Evolutionary conservation across 2,888 invertebrate genomes (phyloP).

Genomic region (Cephus nigrinus): DNA sequence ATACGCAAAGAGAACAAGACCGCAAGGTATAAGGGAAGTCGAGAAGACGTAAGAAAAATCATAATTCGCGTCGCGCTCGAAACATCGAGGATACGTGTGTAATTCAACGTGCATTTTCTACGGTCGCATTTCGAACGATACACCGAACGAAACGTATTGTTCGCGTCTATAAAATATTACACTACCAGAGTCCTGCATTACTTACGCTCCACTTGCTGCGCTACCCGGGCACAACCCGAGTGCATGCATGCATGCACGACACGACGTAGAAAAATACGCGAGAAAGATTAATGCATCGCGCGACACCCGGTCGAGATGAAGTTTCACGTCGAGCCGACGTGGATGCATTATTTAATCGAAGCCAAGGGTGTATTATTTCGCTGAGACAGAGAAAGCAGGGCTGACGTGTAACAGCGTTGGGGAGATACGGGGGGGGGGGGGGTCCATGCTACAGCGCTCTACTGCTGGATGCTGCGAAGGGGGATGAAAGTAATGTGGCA

Average conservation of each 20-base stretch:
- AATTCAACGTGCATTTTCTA: constrained; percentile 25
- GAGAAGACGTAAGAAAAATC: not conserved
- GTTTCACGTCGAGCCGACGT: not conserved
- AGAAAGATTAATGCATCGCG: not conserved
- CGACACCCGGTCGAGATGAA: not conserved
- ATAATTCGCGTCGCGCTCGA: not conserved
- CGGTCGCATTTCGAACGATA: not conserved
- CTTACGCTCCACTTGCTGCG: too few relatives aligned
- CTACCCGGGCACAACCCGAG: too few relatives aligned
- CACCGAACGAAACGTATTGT: not conserved
- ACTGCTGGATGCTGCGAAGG: not conserved
- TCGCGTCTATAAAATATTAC: not conserved
- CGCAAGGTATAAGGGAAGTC: too few relatives aligned
- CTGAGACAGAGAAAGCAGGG: not conserved
- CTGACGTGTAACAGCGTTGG: not conserved
- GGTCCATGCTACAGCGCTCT: not conserved
- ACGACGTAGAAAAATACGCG: not conserved
- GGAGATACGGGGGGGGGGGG: not conserved
- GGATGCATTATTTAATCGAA: not conserved
- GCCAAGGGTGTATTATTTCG: not conserved
- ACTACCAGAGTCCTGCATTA: not conserved
- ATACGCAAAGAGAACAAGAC: not conserved
- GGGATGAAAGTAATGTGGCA: not conserved
- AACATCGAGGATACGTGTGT: not conserved
- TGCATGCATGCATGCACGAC: not conserved